Percentiles rank a stretch among this genome's conserved stretches.
phyloP scores from a whole-genome alignment of 1,140 invertebrate species.

The Cydia fagiglandana region DNA sequence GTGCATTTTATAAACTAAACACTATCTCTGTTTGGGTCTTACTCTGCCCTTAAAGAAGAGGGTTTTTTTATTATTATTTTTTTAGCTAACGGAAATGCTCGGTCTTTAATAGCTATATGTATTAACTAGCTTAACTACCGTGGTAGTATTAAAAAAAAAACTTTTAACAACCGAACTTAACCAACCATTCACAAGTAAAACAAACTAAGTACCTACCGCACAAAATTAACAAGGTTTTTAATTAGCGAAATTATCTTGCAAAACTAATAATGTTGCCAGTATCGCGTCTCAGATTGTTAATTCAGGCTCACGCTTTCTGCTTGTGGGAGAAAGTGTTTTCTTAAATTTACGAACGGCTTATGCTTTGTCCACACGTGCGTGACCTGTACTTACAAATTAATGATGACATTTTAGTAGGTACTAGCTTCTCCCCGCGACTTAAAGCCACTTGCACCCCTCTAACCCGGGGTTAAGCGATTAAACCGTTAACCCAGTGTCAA shows the following conservation, averaged over 20 bases:
- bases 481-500: no score
- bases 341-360: neutral
- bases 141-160: neutral
- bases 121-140: neutral
- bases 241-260: conserved; percentile 26
- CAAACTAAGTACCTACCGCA: conserved; percentile 5
- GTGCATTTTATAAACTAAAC: no score
- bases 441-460: no score
- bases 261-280: conserved; percentile 20
- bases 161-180: neutral
- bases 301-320: conserved; percentile 67
- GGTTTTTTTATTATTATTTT: no score
- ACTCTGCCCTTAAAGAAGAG: no score
- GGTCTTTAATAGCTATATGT: neutral
- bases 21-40: no score
- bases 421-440: no score
- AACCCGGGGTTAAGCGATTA: no score
- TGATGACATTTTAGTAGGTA: no score
- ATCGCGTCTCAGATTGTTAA: conserved; percentile 64
- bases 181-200: conserved; percentile 1
- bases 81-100: no score
- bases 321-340: conserved; percentile 45
- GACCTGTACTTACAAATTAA: neutral
- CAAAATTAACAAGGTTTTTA: conserved; percentile 23
- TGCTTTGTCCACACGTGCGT: neutral